These are phyloP conservation scores for Ophion costatus DNA, from an alignment of 2,888 invertebrate species.

Conservation along the genomic window DNA sequence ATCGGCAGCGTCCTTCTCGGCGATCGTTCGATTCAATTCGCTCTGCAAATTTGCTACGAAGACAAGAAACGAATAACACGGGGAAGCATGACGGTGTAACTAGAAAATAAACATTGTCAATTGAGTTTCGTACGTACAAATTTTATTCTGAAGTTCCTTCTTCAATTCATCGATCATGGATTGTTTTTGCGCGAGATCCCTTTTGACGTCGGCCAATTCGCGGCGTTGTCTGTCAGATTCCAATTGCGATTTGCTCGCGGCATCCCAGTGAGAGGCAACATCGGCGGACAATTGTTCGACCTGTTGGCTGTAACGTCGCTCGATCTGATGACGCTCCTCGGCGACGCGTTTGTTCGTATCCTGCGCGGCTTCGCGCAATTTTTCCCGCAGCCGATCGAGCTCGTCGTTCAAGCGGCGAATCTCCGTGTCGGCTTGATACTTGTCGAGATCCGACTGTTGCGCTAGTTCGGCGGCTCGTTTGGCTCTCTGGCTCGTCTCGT, in stretches of 20 bases:
- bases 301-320: slow-evolving; percentile 89
- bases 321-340: slow-evolving; percentile 90
- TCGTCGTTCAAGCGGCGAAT: slow-evolving; percentile 91
- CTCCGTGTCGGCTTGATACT: slow-evolving; percentile 90
- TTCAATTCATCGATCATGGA: slow-evolving; percentile 91
- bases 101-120: too few relatives aligned
- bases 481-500: slow-evolving; percentile 87
- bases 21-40: slow-evolving; percentile 90
- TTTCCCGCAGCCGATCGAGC: slow-evolving; percentile 90
- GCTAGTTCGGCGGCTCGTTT: slow-evolving; percentile 89
- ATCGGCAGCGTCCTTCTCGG: slow-evolving; percentile 91
- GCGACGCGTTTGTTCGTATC: slow-evolving; percentile 89
- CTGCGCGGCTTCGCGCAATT: slow-evolving; percentile 90
- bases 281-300: slow-evolving; percentile 92
- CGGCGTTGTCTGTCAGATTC: slow-evolving; percentile 92
- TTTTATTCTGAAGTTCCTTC: slow-evolving; percentile 91
- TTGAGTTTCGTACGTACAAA: slow-evolving; percentile 84
- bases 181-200: slow-evolving; percentile 91
- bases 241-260: slow-evolving; percentile 88
- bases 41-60: slow-evolving; percentile 89
- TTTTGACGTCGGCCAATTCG: slow-evolving; percentile 89
- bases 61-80: background rate
- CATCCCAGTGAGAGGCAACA: slow-evolving; percentile 92
- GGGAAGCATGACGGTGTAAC: background rate
- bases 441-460: slow-evolving; percentile 91